A percentile compares a stretch with the other conserved stretches of the same genome.
Conservation (phyloP, 2,113 vertebrate genomes). For the Dasyprocta punctata region DNA sequence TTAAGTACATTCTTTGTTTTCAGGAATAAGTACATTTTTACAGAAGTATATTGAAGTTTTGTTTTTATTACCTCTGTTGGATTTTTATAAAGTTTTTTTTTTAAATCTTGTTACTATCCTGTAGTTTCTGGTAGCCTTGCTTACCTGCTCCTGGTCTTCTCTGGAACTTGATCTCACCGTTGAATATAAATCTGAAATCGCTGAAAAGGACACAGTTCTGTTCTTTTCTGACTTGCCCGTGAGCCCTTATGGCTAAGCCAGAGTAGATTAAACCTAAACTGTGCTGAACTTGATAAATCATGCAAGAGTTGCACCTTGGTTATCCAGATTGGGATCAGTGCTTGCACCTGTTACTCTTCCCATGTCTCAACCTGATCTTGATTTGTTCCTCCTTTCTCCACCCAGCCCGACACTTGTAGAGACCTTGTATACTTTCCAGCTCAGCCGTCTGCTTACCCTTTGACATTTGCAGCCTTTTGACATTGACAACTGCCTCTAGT, state of each 20-base stretch:
- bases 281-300: background rate
- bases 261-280: background rate
- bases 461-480: constrained; percentile 71
- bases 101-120: background rate
- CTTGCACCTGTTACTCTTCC: constrained; percentile 48
- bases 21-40: constrained; percentile 44
- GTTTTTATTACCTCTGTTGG: constrained; percentile 30
- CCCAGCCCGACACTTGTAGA: background rate
- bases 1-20: constrained; percentile 40
- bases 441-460: constrained; percentile 52
- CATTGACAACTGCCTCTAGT: constrained; percentile 53
- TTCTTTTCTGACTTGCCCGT: background rate
- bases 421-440: constrained; percentile 31
- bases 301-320: background rate
- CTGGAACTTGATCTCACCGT: background rate
- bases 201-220: background rate
- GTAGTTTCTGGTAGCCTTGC: constrained; percentile 47
- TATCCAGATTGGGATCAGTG: background rate
- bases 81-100: background rate
- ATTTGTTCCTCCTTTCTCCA: constrained; percentile 22
- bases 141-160: background rate
- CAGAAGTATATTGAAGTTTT: background rate
- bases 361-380: constrained; percentile 14
- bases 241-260: background rate
- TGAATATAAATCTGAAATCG: background rate